Evolutionary conservation across 2,888 invertebrate genomes (phyloP).

Genomic region (Scelioninae gen. 1): DNA sequence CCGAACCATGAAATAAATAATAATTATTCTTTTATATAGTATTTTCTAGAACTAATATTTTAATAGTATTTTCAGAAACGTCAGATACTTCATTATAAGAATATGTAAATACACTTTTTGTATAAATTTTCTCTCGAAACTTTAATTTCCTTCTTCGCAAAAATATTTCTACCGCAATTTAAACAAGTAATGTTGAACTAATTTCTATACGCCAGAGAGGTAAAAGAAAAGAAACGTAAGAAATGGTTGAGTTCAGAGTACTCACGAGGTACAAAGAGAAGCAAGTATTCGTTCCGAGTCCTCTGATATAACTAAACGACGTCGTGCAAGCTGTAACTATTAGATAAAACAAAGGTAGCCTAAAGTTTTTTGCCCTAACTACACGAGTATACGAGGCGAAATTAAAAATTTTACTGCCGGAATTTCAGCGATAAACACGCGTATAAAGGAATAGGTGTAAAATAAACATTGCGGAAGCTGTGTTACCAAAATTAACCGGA

Average conservation of each 20-base stretch:
- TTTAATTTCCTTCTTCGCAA: neutral
- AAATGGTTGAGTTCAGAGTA: slow-evolving; percentile 13
- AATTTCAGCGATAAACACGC: slow-evolving; percentile 25
- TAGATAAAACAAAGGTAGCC: slow-evolving; percentile 21
- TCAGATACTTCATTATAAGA: neutral
- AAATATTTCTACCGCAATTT: neutral
- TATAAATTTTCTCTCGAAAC: neutral
- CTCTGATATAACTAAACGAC: slow-evolving; percentile 23
- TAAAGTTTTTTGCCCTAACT: slow-evolving; percentile 5
- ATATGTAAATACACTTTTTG: neutral
- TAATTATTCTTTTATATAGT: too few relatives aligned
- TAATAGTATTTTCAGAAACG: too few relatives aligned
- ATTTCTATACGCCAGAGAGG: neutral
- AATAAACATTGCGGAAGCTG: slow-evolving; percentile 13
- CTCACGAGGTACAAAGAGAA: slow-evolving; percentile 18
- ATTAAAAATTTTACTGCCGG: slow-evolving; percentile 11
- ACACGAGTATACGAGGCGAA: slow-evolving; percentile 6
- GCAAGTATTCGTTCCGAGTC: slow-evolving; percentile 12
- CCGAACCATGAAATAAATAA: too few relatives aligned
- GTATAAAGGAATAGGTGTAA: slow-evolving; percentile 21
- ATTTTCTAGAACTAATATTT: too few relatives aligned
- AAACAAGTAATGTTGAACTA: slow-evolving; percentile 14
- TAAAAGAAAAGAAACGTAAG: slow-evolving; percentile 19
- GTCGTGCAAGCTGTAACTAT: slow-evolving; percentile 18
- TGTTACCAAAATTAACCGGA: slow-evolving; percentile 31